These are phyloP conservation scores for Hyles lineata DNA, from an alignment of 2,888 invertebrate genomes.

Conservation along the genomic window DNA sequence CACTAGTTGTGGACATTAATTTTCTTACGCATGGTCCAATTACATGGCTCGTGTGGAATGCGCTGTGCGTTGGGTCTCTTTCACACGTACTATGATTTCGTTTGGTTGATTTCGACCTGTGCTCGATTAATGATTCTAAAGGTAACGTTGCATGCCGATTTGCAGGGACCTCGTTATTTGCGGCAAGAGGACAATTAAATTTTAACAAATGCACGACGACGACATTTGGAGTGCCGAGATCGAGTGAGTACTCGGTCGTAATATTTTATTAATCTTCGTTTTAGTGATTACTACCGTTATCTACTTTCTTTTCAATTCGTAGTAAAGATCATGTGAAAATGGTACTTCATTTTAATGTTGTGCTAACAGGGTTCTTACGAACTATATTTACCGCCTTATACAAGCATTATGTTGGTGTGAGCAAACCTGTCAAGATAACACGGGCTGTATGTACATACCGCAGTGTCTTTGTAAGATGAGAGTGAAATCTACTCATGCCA, in stretches of 20 bases:
- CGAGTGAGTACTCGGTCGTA: slow-evolving; percentile 64
- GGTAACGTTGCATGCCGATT: slow-evolving; percentile 5
- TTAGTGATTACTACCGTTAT: slow-evolving; percentile 36
- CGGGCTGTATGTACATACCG: slow-evolving; percentile 66
- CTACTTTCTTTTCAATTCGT: slow-evolving; percentile 1
- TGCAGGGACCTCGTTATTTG: slow-evolving; percentile 21
- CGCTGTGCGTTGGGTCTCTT: background rate
- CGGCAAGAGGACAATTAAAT: slow-evolving; percentile 14
- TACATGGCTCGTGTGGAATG: background rate
- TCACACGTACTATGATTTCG: background rate
- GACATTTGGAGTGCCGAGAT: slow-evolving; percentile 66
- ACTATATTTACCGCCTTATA: slow-evolving; percentile 66
- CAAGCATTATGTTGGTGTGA: slow-evolving; percentile 48
- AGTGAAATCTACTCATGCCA: slow-evolving; percentile 55
- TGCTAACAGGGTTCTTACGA: slow-evolving; percentile 67
- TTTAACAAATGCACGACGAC: slow-evolving; percentile 45
- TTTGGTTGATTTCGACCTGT: background rate
- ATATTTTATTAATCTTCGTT: slow-evolving; percentile 29
- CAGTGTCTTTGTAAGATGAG: slow-evolving; percentile 65
- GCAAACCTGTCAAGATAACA: slow-evolving; percentile 81
- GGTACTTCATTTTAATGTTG: slow-evolving; percentile 55
- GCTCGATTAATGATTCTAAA: slow-evolving; percentile 11
- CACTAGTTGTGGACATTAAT: background rate
- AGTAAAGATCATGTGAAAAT: slow-evolving; percentile 28
- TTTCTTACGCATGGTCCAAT: background rate